A percentile compares a stretch with the other conserved stretches of the same genome.
Conservation (phyloP, 1,140 invertebrate genomes). For the Neocloeon triangulifer region DNA sequence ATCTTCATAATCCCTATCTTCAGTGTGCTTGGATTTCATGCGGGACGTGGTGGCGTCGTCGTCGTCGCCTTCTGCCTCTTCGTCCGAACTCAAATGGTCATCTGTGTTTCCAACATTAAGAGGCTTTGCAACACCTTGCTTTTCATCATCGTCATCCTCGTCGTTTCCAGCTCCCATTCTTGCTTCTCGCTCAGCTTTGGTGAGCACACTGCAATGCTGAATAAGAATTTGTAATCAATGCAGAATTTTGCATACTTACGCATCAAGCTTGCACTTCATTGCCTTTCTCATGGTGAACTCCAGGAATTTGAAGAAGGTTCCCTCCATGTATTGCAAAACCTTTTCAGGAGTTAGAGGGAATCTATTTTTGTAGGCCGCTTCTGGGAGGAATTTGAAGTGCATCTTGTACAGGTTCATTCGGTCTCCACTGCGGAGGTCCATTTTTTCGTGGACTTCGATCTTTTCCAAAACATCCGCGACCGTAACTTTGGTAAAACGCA, state of each 20-base stretch:
- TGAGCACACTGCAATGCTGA: too few relatives aligned
- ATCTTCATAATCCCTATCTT: slow-evolving; percentile 57
- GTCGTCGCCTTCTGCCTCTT: slow-evolving; percentile 28
- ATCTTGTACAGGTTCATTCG: too few relatives aligned
- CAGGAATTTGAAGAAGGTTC: slow-evolving; percentile 13
- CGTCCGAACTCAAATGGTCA: slow-evolving; percentile 32
- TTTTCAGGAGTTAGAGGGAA: slow-evolving; percentile 41
- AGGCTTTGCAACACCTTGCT: slow-evolving; percentile 15
- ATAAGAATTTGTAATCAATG: too few relatives aligned
- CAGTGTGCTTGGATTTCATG: slow-evolving; percentile 27
- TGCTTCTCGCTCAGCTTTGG: slow-evolving; percentile 14
- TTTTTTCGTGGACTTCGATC: slow-evolving; percentile 38
- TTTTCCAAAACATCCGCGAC: slow-evolving; percentile 55
- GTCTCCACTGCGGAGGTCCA: too few relatives aligned
- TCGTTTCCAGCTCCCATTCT: slow-evolving; percentile 14
- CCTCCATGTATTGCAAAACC: slow-evolving; percentile 26
- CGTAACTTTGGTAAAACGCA: slow-evolving; percentile 50
- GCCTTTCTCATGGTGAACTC: not conserved
- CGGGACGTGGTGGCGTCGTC: slow-evolving; percentile 32
- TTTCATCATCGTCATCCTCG: slow-evolving; percentile 17
- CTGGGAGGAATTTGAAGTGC: slow-evolving; percentile 47
- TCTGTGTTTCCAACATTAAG: not conserved
- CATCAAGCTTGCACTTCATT: not conserved
- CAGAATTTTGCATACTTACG: too few relatives aligned
- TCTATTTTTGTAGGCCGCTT: slow-evolving; percentile 41